Evolutionary conservation across 2,113 vertebrate genomes (phyloP).

Genomic region (Oreocharis arfaki): DNA sequence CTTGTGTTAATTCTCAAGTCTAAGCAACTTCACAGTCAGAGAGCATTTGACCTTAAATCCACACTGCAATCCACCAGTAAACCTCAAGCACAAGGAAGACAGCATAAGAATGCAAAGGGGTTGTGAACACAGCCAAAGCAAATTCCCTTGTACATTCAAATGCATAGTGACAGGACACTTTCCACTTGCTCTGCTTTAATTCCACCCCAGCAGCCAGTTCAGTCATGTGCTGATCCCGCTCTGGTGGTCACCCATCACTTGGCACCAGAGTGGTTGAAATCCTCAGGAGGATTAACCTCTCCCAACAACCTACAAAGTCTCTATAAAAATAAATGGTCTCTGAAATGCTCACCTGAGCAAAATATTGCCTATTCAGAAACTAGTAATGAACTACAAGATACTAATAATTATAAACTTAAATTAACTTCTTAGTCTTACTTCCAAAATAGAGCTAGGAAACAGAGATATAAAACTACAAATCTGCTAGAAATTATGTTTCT

Average conservation of each 20-base stretch:
- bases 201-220: not conserved
- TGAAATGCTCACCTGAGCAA: not conserved
- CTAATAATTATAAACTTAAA: not conserved
- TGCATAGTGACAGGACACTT: not conserved
- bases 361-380: not conserved
- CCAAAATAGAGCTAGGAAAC: not conserved
- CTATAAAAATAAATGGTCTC: not conserved
- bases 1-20: not conserved
- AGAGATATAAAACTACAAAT: not conserved
- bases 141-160: not conserved
- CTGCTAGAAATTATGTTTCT: not conserved
- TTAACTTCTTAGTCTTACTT: not conserved
- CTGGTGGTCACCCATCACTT: rapidly evolving
- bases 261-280: not conserved
- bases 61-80: not conserved
- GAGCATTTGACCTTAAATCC: not conserved
- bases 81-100: not conserved
- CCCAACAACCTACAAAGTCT: not conserved
- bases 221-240: rapidly evolving
- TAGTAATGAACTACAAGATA: not conserved
- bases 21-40: not conserved
- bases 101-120: not conserved
- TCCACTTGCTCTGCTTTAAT: not conserved
- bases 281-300: not conserved
- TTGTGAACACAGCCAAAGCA: not conserved